Percentiles rank a stretch among this genome's conserved stretches.
Evolutionary conservation across 1,140 invertebrate species (phyloP).

Genomic region (Habropoda laboriosa): DNA sequence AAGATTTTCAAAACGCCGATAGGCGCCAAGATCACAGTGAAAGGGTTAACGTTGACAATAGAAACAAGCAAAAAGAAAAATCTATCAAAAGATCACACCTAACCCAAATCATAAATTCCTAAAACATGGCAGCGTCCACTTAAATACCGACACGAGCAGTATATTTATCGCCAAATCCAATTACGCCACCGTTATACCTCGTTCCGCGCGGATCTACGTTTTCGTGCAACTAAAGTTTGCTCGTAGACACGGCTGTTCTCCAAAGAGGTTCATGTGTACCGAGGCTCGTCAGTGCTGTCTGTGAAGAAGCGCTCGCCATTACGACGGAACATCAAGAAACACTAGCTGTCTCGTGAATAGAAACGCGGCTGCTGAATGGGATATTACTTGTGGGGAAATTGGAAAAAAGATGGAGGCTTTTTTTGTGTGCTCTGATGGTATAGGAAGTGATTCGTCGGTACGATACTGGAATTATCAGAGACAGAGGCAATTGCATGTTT

Average conservation of each 20-base stretch:
- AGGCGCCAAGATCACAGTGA: no score
- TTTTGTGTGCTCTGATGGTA: background rate
- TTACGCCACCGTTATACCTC: constrained; percentile 25
- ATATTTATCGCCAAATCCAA: constrained; percentile 41
- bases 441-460: background rate
- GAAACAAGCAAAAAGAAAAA: no score
- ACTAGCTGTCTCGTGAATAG: no score
- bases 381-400: background rate
- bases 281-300: background rate
- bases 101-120: no score
- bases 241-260: background rate
- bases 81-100: no score
- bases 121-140: no score
- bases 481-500: no score
- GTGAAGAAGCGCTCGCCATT: constrained; percentile 5
- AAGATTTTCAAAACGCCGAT: no score
- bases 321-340: background rate
- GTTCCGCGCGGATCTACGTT: constrained; percentile 4
- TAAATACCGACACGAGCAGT: no score
- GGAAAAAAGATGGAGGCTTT: background rate
- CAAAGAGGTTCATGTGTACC: background rate
- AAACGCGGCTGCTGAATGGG: background rate
- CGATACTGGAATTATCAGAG: no score
- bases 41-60: no score
- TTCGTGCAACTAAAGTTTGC: background rate